Percentiles rank a stretch among this genome's conserved stretches.
Evolutionary conservation across 2,113 vertebrate species (phyloP).

Genomic region (Rattus rattus): DNA sequence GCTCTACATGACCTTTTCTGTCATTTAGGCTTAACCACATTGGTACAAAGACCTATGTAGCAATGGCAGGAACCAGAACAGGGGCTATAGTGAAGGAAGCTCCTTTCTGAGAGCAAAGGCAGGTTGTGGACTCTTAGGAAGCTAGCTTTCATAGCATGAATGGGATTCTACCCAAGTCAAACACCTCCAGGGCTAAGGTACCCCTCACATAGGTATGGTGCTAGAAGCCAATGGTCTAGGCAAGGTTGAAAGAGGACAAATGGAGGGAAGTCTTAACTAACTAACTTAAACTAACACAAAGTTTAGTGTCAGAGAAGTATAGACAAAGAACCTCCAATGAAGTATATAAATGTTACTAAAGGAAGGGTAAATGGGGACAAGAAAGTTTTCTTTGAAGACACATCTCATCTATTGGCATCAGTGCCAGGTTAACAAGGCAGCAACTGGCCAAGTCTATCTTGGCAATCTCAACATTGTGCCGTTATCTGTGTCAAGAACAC

Average conservation of each 20-base stretch:
- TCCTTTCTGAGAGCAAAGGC: neutral
- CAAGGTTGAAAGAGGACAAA: neutral
- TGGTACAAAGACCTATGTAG: neutral
- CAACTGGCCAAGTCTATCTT: neutral
- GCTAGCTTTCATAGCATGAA: neutral
- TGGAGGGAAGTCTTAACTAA: neutral
- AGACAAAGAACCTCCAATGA: neutral
- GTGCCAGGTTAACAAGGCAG: neutral
- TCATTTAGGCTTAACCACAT: neutral
- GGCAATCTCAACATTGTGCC: neutral
- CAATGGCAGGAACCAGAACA: neutral
- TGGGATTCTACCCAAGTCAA: neutral
- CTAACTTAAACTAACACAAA: neutral
- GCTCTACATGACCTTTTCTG: neutral
- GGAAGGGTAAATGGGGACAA: neutral
- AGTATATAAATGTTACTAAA: neutral
- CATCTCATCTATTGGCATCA: neutral
- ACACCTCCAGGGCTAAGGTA: neutral
- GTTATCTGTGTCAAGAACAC: neutral
- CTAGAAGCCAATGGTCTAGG: neutral
- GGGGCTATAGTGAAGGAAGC: neutral
- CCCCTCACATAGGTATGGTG: accelerated
- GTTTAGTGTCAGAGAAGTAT: neutral
- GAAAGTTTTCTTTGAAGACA: neutral
- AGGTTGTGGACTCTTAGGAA: neutral